These are phyloP conservation scores for Ophion slaviceki DNA, from an alignment of 2,888 invertebrate genomes.

Conservation along the genomic window DNA sequence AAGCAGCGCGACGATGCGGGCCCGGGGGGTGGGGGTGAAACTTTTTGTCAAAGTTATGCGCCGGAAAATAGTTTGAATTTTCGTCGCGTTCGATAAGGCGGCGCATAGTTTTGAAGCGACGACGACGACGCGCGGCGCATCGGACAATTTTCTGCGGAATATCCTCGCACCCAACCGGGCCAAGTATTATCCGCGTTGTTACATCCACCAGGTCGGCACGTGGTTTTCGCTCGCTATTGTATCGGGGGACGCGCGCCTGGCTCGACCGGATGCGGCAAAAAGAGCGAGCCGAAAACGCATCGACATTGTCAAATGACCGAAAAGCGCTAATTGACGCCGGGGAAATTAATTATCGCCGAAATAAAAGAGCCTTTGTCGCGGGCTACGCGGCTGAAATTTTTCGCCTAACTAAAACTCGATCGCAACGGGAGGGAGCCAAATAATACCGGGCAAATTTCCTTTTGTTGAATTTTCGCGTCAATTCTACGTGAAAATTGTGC, in stretches of 20 bases:
- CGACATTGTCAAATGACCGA: neutral
- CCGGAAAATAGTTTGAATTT: constrained; percentile 62
- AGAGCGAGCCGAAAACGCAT: neutral
- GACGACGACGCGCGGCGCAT: neutral
- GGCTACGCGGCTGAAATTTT: neutral
- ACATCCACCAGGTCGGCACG: neutral
- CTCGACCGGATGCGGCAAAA: neutral
- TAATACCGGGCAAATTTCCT: neutral
- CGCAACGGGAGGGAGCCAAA: neutral
- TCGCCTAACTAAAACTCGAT: neutral
- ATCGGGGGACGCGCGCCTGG: neutral
- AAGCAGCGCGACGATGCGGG: neutral
- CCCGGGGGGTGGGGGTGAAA: constrained; percentile 22
- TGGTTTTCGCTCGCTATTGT: neutral
- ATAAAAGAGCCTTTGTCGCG: constrained; percentile 30
- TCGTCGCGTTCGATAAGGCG: constrained; percentile 63
- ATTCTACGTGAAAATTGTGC: neutral
- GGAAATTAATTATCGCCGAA: constrained; percentile 50
- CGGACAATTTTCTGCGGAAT: constrained; percentile 43
- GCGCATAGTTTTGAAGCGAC: neutral
- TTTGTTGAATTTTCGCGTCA: neutral
- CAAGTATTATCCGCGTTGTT: constrained; percentile 28
- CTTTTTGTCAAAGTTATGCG: constrained; percentile 63
- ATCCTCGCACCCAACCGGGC: constrained; percentile 8
- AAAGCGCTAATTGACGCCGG: constrained; percentile 45